These are phyloP conservation scores for Steinernema khuongi DNA, from an alignment of 1,140 invertebrate genomes.

Conservation along the genomic window DNA sequence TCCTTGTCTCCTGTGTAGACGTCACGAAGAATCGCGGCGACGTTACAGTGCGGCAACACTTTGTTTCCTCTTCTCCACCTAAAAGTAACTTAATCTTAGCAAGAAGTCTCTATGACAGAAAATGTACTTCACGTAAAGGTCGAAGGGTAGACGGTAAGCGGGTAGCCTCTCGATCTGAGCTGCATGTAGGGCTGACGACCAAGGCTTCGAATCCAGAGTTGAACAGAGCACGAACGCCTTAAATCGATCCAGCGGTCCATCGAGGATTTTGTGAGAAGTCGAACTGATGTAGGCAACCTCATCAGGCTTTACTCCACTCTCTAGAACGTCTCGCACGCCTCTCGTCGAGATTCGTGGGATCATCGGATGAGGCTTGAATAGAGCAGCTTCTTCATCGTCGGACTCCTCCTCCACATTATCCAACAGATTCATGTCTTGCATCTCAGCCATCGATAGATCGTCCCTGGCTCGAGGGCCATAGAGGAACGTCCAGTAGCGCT, in stretches of 20 bases:
- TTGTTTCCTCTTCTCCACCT: background rate
- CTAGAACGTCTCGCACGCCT: background rate
- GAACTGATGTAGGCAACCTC: background rate
- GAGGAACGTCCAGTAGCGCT: background rate
- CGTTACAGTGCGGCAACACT: background rate
- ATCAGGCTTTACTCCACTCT: background rate
- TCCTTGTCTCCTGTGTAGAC: background rate
- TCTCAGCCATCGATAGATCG: background rate
- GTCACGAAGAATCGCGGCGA: background rate
- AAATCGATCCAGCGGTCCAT: constrained; percentile 3
- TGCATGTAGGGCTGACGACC: background rate
- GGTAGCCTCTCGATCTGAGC: background rate
- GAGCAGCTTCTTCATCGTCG: background rate
- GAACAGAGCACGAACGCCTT: background rate
- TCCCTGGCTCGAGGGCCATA: background rate
- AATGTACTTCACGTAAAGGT: background rate
- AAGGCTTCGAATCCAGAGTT: background rate
- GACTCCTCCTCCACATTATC: background rate
- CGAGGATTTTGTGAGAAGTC: background rate
- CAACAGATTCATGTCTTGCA: background rate
- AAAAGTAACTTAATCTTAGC: background rate
- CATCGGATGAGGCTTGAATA: background rate
- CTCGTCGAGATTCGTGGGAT: background rate
- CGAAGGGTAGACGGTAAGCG: background rate
- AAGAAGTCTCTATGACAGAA: background rate